phyloP scores from a whole-genome alignment of 1,140 invertebrate species.

The Chelonus insularis region DNA sequence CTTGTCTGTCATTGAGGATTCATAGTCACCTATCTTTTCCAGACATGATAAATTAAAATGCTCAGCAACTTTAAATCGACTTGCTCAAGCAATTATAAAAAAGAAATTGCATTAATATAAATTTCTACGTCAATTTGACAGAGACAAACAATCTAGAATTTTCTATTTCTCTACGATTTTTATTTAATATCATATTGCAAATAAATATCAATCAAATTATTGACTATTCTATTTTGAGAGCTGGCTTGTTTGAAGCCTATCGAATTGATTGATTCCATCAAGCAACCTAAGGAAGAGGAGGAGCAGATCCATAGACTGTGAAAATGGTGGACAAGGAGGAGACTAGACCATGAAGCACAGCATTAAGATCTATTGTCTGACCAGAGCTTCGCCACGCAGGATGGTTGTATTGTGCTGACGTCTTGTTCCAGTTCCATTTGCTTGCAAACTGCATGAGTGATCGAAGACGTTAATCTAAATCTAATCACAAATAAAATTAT shows the following conservation, averaged over 20 bases:
- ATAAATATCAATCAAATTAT: neutral
- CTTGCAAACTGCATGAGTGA: slow-evolving; percentile 32
- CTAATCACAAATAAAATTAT: neutral
- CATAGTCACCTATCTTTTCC: slow-evolving; percentile 32
- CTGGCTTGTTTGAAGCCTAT: neutral
- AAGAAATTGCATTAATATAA: neutral
- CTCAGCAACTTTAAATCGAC: slow-evolving; percentile 43
- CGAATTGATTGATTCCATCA: neutral
- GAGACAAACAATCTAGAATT: too few species aligned
- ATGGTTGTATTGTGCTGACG: slow-evolving; percentile 34
- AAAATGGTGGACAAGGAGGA: slow-evolving; percentile 15
- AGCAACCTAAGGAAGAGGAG: slow-evolving; percentile 3
- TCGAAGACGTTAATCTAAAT: slow-evolving; percentile 38
- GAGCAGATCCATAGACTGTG: neutral
- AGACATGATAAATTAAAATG: slow-evolving; percentile 40
- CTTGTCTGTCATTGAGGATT: slow-evolving; percentile 47
- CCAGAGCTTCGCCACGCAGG: slow-evolving; percentile 21
- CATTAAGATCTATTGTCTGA: slow-evolving; percentile 46
- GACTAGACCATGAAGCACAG: slow-evolving; percentile 33
- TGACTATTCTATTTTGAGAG: neutral
- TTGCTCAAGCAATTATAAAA: slow-evolving; percentile 21
- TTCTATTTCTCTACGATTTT: too few species aligned
- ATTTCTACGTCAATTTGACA: neutral
- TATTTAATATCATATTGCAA: too few species aligned
- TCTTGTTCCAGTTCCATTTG: slow-evolving; percentile 34